Conservation (phyloP, 2,888 invertebrate species). For the Dolomedes plantarius region DNA sequence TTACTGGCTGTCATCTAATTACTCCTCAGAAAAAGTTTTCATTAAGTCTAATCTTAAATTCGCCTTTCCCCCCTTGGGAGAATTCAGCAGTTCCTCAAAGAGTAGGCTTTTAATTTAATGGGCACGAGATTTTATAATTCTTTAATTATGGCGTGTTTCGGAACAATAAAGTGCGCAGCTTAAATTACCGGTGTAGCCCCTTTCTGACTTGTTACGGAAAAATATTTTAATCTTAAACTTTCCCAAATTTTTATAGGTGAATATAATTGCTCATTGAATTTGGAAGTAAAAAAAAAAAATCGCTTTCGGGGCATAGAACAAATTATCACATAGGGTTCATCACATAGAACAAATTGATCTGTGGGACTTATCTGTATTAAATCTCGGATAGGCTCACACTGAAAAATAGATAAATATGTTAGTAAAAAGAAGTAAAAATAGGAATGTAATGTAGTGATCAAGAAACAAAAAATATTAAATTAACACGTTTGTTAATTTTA, state of each 20-base stretch:
- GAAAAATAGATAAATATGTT: too few species aligned
- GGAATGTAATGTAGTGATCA: too few species aligned
- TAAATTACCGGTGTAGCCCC: not conserved
- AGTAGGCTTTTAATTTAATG: constrained; percentile 16
- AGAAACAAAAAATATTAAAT: too few species aligned
- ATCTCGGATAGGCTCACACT: too few species aligned
- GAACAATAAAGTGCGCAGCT: not conserved
- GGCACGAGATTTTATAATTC: constrained; percentile 10
- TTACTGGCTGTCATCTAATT: constrained; percentile 13
- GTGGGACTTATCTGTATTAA: too few species aligned
- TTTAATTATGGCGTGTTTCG: constrained; percentile 3
- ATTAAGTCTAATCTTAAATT: constrained; percentile 6
- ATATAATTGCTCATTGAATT: not conserved
- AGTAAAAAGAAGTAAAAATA: too few species aligned
- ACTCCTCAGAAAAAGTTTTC: not conserved
- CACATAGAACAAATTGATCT: too few species aligned
- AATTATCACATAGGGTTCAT: too few species aligned
- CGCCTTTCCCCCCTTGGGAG: not conserved
- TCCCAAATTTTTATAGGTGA: not conserved
- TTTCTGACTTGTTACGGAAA: too few species aligned
- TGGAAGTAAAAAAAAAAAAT: too few species aligned
- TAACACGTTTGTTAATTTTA: too few species aligned
- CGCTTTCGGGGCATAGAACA: too few species aligned
- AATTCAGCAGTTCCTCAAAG: not conserved
- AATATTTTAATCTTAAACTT: not conserved